A percentile compares a stretch with the other conserved stretches of the same genome.
phyloP scores from a whole-genome alignment of 37 sponge, comb jelly and placozoan species.

The Dysidea cf. avara region DNA sequence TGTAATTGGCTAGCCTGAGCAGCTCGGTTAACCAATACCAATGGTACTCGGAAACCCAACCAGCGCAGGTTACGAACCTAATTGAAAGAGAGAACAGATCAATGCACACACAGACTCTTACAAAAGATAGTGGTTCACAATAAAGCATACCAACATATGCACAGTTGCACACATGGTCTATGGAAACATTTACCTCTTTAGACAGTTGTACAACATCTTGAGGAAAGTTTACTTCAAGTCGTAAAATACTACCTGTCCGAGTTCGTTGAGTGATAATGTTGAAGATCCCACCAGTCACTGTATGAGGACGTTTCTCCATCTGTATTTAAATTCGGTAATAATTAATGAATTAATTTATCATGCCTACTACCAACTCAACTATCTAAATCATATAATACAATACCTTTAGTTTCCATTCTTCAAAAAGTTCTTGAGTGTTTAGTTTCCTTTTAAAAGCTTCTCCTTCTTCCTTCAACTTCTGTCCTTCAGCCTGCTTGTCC shows the following conservation, averaged over 20 bases:
- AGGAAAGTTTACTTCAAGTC: slow-evolving; percentile 88
- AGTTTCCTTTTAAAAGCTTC: slow-evolving; percentile 93
- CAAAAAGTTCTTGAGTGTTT: slow-evolving; percentile 87
- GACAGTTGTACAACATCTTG: slow-evolving; percentile 92
- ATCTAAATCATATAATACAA: not conserved
- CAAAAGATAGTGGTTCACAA: not conserved
- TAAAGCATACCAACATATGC: not conserved
- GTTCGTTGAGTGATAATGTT: slow-evolving; percentile 62
- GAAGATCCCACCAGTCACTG: slow-evolving; percentile 84
- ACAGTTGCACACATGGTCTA: not conserved
- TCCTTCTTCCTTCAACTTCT: slow-evolving; percentile 93
- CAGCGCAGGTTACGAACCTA: slow-evolving; percentile 85
- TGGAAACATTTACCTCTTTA: slow-evolving; percentile 97
- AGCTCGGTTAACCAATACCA: slow-evolving; percentile 86
- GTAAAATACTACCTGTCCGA: slow-evolving; percentile 63
- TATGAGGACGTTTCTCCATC: slow-evolving; percentile 65
- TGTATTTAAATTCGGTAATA: no score
- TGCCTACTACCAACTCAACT: no score
- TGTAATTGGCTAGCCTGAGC: slow-evolving; percentile 96
- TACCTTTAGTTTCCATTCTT: slow-evolving; percentile 53
- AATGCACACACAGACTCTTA: not conserved
- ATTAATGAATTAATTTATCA: not conserved
- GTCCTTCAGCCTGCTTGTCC: slow-evolving; percentile 94
- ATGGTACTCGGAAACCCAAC: slow-evolving; percentile 89
- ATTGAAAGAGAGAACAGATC: not conserved